Evolutionary conservation across 2,797 vertebrate genomes (phyloP), one percentile per base, ranked within the genome.

Genomic region (Macroramphosus scolopax): DNA sequence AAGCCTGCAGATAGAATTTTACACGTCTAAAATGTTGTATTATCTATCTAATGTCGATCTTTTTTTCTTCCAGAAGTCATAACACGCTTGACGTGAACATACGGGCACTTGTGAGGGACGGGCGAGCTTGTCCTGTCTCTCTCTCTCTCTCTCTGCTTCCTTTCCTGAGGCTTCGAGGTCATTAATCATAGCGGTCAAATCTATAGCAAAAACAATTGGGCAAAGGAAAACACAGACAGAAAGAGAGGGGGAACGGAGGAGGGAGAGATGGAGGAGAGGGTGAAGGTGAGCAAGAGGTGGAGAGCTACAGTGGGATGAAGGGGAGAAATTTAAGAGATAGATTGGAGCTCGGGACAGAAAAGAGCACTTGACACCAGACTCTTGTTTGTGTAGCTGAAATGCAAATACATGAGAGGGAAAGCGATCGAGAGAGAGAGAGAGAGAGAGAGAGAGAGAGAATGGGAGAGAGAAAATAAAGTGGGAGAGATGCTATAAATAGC

Each of bases 121-220:
- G 63, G 67, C 44, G 31, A 77, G 58, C 61, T 61, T 51, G 50
- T 42, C 33, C 39, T 68, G 55, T 75, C 64, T 62, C 59, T 57
- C 62, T 46, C 39, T 68, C 53, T 75, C 64, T 62, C 59, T 57
- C 62, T 46, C 65, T 83, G 75, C 84, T 83, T 87, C 80, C 75
- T 77, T 86, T 85, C 68, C 80, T 67, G 66, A 70, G 70, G 67
- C 80, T 78, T 77, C 49, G 69, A 75, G 80, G 81, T 81, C 83
- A 88, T 87, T 85, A 87, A 88, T 88, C 83, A 88, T 72, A 67
- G 75, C 64, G 72, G 76, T 82, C 77, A 84, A 82, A 85, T 81
- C 72, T 78, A 80, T 65, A 77, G 76, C 64, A 81, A 85, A n/a
- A 80, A 83, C 75, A 85, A 85, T 73, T 62, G 75, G 63, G 73